A percentile compares a stretch with the other conserved stretches of the same genome.
Conservation (phyloP, 2,797 vertebrate species). For the Onychomys arenicola region DNA sequence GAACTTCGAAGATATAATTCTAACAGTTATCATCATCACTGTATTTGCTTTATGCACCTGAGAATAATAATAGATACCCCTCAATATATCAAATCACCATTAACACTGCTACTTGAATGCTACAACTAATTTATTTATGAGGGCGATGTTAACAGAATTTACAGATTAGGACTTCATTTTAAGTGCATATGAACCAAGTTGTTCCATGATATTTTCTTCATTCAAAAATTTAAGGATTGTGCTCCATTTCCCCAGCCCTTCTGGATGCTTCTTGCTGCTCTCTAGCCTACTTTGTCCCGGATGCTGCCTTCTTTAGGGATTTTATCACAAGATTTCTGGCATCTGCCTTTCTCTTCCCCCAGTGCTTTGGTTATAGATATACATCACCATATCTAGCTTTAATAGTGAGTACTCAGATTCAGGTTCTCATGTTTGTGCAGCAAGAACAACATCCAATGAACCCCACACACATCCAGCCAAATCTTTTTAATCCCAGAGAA, state of each 20-base stretch:
- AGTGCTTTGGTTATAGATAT: not conserved
- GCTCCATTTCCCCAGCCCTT: not conserved
- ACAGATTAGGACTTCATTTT: not conserved
- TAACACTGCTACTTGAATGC: not conserved
- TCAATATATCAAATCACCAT: not conserved
- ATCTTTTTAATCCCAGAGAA: not conserved
- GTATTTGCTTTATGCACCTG: fast-evolving
- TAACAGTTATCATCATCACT: not conserved
- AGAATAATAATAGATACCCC: not conserved
- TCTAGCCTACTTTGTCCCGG: not conserved
- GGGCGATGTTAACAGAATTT: not conserved
- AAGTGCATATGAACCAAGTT: not conserved
- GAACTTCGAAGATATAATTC: not conserved
- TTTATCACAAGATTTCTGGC: not conserved
- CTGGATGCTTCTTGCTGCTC: not conserved
- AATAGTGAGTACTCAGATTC: not conserved
- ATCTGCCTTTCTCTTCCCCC: not conserved
- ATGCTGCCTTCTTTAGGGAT: not conserved
- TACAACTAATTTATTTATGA: not conserved
- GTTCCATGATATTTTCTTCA: not conserved
- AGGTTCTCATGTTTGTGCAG: not conserved
- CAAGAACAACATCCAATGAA: not conserved
- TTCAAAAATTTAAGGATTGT: too few relatives aligned
- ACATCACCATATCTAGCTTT: not conserved
- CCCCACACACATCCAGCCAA: not conserved